Percentiles rank a stretch among this genome's conserved stretches.
Evolutionary conservation across 2,888 invertebrate species (phyloP).

Genomic region (Gryllus longicercus): DNA sequence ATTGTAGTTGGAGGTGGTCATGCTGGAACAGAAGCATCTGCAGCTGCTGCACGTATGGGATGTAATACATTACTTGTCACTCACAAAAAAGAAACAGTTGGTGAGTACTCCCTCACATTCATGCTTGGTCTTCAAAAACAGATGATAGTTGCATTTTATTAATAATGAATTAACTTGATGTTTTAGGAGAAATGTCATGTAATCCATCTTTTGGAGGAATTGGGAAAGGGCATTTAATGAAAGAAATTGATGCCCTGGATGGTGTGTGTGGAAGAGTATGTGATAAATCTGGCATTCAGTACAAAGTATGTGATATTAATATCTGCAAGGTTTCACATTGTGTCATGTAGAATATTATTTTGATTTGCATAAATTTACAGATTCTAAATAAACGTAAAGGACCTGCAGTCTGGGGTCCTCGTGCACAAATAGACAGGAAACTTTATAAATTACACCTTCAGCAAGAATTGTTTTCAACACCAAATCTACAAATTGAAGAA

Average conservation of each 20-base stretch:
- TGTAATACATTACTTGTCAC: conserved; percentile 75
- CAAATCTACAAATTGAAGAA: conserved; percentile 64
- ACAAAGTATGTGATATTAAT: conserved; percentile 53
- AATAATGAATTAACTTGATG: neutral
- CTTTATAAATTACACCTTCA: conserved; percentile 77
- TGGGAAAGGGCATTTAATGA: conserved; percentile 84
- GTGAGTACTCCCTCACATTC: conserved; percentile 46
- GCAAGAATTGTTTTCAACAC: conserved; percentile 59
- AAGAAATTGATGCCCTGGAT: conserved; percentile 84
- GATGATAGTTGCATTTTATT: too few relatives aligned
- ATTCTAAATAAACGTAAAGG: conserved; percentile 76
- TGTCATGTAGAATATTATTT: conserved; percentile 18
- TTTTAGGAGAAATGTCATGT: conserved; percentile 84
- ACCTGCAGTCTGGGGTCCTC: conserved; percentile 83
- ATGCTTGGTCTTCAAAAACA: neutral
- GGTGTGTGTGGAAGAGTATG: conserved; percentile 79
- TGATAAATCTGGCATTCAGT: conserved; percentile 76
- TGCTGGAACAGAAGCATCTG: conserved; percentile 84
- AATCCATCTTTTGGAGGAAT: conserved; percentile 92
- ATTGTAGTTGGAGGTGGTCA: conserved; percentile 88
- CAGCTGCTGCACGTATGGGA: conserved; percentile 80
- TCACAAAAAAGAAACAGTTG: conserved; percentile 78
- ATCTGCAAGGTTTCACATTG: neutral
- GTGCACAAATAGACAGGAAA: conserved; percentile 82
- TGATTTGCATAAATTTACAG: conserved; percentile 42